Percentiles rank a stretch among this genome's conserved stretches.
phyloP scores from a whole-genome alignment of 2,888 invertebrate species.

The Brachylomia viminalis region DNA sequence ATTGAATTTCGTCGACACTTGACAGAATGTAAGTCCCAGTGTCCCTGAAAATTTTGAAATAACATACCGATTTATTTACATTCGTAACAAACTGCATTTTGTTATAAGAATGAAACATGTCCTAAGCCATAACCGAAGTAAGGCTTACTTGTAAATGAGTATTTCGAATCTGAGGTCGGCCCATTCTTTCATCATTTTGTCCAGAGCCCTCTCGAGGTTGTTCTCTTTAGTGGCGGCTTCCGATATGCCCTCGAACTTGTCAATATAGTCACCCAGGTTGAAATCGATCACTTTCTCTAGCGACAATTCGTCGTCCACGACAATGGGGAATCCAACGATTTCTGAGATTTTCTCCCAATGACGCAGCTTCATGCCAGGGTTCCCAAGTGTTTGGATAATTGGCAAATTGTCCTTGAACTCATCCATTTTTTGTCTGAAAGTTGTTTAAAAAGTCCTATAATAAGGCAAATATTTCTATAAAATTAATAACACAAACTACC shows the following conservation, averaged over 20 bases:
- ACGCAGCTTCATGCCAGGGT: conserved; percentile 97
- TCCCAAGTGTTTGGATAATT: conserved; percentile 97
- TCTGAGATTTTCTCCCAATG: conserved; percentile 99
- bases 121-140: not conserved
- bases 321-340: conserved; percentile 97
- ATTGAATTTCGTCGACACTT: conserved; percentile 98
- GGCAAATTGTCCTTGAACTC: conserved; percentile 97
- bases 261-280: conserved; percentile 96
- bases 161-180: conserved; percentile 94
- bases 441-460: not conserved
- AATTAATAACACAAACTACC: conserved; percentile 66
- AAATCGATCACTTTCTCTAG: conserved; percentile 96
- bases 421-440: conserved; percentile 93
- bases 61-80: not conserved
- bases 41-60: conserved; percentile 88
- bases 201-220: conserved; percentile 96
- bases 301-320: conserved; percentile 95
- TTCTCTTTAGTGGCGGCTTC: conserved; percentile 99
- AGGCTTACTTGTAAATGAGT: conserved; percentile 92
- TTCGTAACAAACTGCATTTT: conserved; percentile 6
- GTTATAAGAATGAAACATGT: not conserved
- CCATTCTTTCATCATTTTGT: conserved; percentile 98
- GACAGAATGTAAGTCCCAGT: conserved; percentile 97
- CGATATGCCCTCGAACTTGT: conserved; percentile 97
- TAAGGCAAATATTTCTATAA: not conserved